Evolutionary conservation across 2,797 vertebrate species (phyloP).

Genomic region (Chelmon rostratus): DNA sequence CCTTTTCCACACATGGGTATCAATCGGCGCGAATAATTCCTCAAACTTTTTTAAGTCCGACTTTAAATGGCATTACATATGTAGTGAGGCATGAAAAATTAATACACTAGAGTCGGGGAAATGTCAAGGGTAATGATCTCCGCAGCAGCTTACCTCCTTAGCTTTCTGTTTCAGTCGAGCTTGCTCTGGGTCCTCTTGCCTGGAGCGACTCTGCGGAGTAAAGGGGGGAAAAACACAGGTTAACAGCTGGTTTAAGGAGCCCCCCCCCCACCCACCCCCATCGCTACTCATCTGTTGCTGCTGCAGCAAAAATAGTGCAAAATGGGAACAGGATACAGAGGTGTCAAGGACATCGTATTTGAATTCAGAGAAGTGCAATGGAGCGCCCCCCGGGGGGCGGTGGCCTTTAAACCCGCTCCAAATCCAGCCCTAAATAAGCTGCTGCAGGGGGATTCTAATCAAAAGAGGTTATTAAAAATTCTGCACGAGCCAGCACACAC

Average conservation of each 20-base stretch:
- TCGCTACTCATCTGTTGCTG: slow-evolving; percentile 88
- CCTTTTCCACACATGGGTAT: slow-evolving; percentile 92
- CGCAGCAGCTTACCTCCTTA: slow-evolving; percentile 92
- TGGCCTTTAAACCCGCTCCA: slow-evolving; percentile 88
- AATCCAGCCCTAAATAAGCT: slow-evolving; percentile 88
- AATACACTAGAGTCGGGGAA: slow-evolving; percentile 92
- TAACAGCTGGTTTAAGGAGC: slow-evolving; percentile 94
- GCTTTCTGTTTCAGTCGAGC: slow-evolving; percentile 95
- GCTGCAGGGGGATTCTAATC: slow-evolving; percentile 85
- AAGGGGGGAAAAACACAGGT: slow-evolving; percentile 83
- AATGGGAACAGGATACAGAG: slow-evolving; percentile 87
- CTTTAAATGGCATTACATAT: slow-evolving; percentile 99
- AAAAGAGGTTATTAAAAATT: slow-evolving; percentile 88
- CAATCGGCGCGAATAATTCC: slow-evolving; percentile 93
- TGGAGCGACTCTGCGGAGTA: slow-evolving; percentile 90
- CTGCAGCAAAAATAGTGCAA: slow-evolving; percentile 89
- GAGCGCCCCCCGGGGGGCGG: slow-evolving; percentile 82
- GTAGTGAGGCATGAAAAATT: slow-evolving; percentile 97
- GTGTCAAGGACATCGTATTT: slow-evolving; percentile 89
- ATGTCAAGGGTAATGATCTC: slow-evolving; percentile 98
- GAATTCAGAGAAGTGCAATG: slow-evolving; percentile 86
- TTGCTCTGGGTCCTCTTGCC: slow-evolving; percentile 97
- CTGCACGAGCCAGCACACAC: slow-evolving; percentile 75
- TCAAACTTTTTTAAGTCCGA: slow-evolving; percentile 94
- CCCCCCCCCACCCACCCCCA: slow-evolving; percentile 60